Conservation (phyloP, 2,888 invertebrate genomes). For the Diadegma fenestrale region DNA sequence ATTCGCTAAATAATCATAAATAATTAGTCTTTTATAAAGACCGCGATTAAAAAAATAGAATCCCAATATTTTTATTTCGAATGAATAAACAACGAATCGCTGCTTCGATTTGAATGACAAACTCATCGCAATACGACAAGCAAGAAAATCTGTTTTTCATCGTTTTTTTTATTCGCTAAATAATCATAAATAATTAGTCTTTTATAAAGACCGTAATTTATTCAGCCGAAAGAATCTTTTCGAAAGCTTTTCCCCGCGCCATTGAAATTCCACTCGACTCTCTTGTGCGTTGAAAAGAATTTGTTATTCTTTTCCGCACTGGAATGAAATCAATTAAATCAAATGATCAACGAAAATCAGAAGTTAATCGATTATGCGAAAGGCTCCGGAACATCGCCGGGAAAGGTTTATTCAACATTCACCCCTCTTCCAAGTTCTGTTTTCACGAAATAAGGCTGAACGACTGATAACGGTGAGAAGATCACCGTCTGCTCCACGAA, state of each 20-base stretch:
- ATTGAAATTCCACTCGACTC: no score
- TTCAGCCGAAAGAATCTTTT: not conserved
- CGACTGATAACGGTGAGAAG: constrained; percentile 73
- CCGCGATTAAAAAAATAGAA: constrained; percentile 10
- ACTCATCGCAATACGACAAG: no score
- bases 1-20: not conserved
- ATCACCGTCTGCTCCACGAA: constrained; percentile 65
- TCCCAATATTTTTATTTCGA: not conserved
- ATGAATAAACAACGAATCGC: not conserved
- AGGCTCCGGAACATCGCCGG: not conserved
- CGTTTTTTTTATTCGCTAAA: not conserved
- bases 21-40: not conserved
- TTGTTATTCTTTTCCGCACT: not conserved
- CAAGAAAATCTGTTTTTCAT: not conserved
- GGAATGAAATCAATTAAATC: not conserved
- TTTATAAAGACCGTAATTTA: not conserved
- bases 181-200: not conserved
- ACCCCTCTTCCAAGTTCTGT: constrained; percentile 34
- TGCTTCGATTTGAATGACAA: not conserved
- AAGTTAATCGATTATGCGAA: not conserved
- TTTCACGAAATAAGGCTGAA: constrained; percentile 45
- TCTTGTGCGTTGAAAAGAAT: not conserved
- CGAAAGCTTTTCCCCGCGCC: not conserved
- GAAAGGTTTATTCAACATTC: not conserved
- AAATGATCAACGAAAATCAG: constrained; percentile 10